A percentile compares a stretch with the other conserved stretches of the same genome.
Evolutionary conservation across 2,113 vertebrate species (phyloP).

Genomic region (Mohoua ochrocephala): DNA sequence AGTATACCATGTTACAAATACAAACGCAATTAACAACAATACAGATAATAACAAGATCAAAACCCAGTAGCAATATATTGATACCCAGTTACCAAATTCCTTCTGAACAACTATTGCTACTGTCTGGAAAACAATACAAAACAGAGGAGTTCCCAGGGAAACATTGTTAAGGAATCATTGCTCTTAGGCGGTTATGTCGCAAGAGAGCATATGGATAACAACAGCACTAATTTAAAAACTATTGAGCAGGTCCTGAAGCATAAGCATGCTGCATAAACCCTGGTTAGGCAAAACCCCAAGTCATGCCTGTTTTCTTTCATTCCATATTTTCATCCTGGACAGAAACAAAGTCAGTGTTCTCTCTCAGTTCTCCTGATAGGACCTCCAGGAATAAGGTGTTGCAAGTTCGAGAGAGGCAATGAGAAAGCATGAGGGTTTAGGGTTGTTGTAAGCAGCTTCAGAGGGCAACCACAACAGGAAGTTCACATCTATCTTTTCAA

Average conservation of each 20-base stretch:
- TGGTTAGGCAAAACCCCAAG: background rate
- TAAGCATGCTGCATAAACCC: background rate
- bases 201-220: background rate
- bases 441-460: background rate
- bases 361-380: background rate
- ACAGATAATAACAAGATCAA: background rate
- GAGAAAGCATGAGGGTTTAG: background rate
- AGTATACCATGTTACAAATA: background rate
- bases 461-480: background rate
- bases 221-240: background rate
- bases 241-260: background rate
- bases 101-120: background rate
- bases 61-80: background rate
- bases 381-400: background rate
- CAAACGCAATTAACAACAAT: background rate
- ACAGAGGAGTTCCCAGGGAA: background rate
- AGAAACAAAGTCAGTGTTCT: background rate
- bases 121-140: background rate
- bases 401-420: background rate
- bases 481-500: background rate
- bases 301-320: background rate
- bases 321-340: background rate
- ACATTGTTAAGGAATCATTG: background rate
- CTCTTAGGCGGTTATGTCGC: background rate
- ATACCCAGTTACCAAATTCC: background rate